Percentiles rank a stretch among this genome's conserved stretches.
Conservation (phyloP, 2,113 vertebrate species). For the Dissostichus mawsoni region DNA sequence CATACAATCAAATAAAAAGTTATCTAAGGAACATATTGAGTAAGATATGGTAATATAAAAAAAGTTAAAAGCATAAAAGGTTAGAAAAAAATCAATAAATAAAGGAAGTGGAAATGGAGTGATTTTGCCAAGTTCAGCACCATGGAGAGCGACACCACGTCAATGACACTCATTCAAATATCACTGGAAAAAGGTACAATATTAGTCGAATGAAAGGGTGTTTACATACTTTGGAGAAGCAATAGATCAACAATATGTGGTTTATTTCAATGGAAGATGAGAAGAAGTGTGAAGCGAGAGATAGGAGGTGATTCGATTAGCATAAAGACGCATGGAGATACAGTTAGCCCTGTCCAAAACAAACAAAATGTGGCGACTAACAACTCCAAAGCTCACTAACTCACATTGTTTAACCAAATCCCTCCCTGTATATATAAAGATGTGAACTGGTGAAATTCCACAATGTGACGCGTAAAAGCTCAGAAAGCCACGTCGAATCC, state of each 20-base stretch:
- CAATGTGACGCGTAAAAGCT: no score
- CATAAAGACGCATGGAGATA: not conserved
- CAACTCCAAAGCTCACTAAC: not conserved
- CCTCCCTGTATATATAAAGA: no score
- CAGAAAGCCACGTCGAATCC: no score
- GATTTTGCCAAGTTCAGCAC: constrained; percentile 60
- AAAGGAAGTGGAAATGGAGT: not conserved
- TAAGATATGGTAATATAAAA: no score
- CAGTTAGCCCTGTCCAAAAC: not conserved
- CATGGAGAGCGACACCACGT: constrained; percentile 62
- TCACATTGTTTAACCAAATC: not conserved
- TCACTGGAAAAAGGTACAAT: not conserved
- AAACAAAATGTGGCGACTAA: not conserved
- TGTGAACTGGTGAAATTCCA: no score
- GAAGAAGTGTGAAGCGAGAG: not conserved
- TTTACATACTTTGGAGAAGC: not conserved
- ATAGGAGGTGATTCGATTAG: not conserved
- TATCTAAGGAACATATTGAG: no score
- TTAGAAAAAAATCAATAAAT: no score
- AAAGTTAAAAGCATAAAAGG: no score
- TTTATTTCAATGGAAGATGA: not conserved
- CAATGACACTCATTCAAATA: constrained; percentile 10
- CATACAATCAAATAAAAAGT: no score
- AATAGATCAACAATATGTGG: not conserved
- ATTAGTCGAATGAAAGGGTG: not conserved